Percentiles rank a stretch among this genome's conserved stretches.
Evolutionary conservation across 2,113 vertebrate genomes (phyloP).

Genomic region (Hemiscyllium ocellatum): DNA sequence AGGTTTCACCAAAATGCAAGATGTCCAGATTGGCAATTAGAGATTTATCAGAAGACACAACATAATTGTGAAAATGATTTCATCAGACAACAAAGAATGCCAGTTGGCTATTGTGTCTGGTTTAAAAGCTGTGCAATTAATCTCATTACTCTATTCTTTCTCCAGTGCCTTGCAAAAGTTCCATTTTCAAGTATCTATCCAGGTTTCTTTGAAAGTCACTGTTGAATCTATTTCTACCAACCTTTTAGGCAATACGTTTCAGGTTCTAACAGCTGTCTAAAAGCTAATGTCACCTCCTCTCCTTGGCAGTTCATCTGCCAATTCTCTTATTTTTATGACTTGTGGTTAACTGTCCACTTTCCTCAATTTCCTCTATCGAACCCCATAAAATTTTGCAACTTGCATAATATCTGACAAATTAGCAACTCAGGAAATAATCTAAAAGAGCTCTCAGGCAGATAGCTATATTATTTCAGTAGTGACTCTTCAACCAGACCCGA

Average conservation of each 20-base stretch:
- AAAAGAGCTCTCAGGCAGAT: background rate
- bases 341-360: background rate
- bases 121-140: background rate
- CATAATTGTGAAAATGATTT: background rate
- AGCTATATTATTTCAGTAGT: background rate
- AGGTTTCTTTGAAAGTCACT: background rate
- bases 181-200: background rate
- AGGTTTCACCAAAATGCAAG: background rate
- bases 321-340: background rate
- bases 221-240: background rate
- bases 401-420: background rate
- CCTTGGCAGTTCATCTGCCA: background rate
- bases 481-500: too few relatives aligned
- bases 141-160: background rate
- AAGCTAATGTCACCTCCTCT: background rate
- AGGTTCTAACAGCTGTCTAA: background rate
- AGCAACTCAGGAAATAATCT: background rate
- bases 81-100: background rate
- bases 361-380: background rate
- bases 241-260: background rate
- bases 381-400: background rate
- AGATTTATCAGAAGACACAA: background rate
- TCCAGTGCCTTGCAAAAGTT: background rate
- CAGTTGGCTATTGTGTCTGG: background rate
- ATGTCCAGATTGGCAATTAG: background rate